Evolutionary conservation across 1,140 invertebrate species (phyloP).

Genomic region (Augochlora pura): DNA sequence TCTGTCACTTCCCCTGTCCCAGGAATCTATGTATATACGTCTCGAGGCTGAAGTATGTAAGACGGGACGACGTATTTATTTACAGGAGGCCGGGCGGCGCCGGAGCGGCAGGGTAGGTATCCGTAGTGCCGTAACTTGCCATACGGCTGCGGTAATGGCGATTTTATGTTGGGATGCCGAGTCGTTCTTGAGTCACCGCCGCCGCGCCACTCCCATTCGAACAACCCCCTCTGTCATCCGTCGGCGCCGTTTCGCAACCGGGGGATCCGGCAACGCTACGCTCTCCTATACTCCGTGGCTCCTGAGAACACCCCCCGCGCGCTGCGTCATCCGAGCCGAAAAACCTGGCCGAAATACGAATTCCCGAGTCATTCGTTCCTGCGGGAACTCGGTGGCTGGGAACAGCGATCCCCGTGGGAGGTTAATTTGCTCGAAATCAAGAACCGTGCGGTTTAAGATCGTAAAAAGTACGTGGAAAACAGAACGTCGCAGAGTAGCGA

Average conservation of each 20-base stretch:
- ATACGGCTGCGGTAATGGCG: constrained; percentile 71
- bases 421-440: too few relatives aligned
- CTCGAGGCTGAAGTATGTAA: constrained; percentile 53
- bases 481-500: too few relatives aligned
- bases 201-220: not conserved
- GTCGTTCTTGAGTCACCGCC: constrained; percentile 39
- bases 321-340: too few relatives aligned
- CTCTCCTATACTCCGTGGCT: not conserved
- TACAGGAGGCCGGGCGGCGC: constrained; percentile 50
- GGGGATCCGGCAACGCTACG: not conserved
- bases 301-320: too few relatives aligned
- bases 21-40: constrained; percentile 16
- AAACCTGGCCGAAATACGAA: too few relatives aligned
- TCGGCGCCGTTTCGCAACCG: not conserved
- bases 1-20: constrained; percentile 34
- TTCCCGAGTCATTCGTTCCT: too few relatives aligned
- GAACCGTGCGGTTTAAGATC: too few relatives aligned
- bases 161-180: constrained; percentile 73
- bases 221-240: not conserved
- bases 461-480: too few relatives aligned
- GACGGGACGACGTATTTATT: constrained; percentile 68
- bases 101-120: constrained; percentile 48
- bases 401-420: too few relatives aligned
- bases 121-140: constrained; percentile 66
- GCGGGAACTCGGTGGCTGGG: too few relatives aligned